These are phyloP conservation scores for Magallana gigas DNA, from an alignment of 1,140 invertebrate genomes.

Conservation along the genomic window DNA sequence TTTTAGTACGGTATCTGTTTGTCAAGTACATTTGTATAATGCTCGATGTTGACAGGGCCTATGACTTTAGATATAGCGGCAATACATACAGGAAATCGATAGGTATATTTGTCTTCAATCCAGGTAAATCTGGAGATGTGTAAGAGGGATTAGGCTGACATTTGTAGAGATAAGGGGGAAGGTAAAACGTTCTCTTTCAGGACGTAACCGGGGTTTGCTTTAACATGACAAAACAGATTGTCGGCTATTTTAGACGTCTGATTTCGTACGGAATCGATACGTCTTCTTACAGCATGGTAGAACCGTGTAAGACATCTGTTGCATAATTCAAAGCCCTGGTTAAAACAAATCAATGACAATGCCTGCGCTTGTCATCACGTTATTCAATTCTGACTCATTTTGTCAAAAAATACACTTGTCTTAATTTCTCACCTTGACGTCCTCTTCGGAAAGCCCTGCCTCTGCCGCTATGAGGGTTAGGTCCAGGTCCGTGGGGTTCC, in stretches of 20 bases:
- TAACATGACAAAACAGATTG: too few relatives aligned
- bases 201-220: too few relatives aligned
- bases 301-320: background rate
- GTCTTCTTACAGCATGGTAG: background rate
- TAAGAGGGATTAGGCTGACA: too few relatives aligned
- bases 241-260: too few relatives aligned
- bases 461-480: slow-evolving; percentile 67
- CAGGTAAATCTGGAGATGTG: background rate
- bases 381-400: background rate
- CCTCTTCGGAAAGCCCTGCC: slow-evolving; percentile 61
- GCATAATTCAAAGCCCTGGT: background rate
- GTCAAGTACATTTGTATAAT: too few relatives aligned
- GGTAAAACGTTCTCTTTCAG: too few relatives aligned
- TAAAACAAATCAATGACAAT: slow-evolving; percentile 17
- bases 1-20: background rate
- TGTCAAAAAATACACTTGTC: background rate
- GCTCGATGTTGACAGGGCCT: background rate
- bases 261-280: background rate
- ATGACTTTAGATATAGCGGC: background rate
- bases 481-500: slow-evolving; percentile 71
- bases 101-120: background rate
- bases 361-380: background rate
- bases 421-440: slow-evolving; percentile 61
- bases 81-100: background rate
- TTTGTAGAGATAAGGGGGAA: too few relatives aligned